Evolutionary conservation across 2,797 vertebrate genomes (phyloP), one percentile per base, ranked within the genome.

Genomic region (Rallus crepitans): DNA sequence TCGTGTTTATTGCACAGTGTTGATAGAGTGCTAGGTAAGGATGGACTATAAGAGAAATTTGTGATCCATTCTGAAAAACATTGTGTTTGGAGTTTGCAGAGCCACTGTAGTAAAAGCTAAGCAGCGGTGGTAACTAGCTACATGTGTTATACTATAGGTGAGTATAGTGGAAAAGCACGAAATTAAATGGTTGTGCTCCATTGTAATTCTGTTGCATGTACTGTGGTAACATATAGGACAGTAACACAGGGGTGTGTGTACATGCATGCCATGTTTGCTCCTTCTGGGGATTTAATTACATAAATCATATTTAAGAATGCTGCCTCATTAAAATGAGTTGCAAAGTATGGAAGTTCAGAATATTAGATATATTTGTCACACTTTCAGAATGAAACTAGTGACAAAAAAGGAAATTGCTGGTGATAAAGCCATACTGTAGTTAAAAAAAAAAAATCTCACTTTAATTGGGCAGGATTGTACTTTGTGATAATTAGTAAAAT

Each of bases 251-350:
- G 27, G 15, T 27, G 4, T 59, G 47, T 40, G 56, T 40, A 53
- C 5, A 5, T 35, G 4, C 68, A 35, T 60, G 47, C 21, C 33
- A 33, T 33, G 37, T 75, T 87, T 1, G 0, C 47, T 84, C 11
- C 27, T 64, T 88, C 35, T 59, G 27, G n/a, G 15, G 20, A 8
- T 66, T 90, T 75, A 93, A 72, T 92, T 69, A 79, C 17, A 40
- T 65, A 30, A 61, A 92, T 21, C 8, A n/a, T 79, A 84, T 66
- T 90, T 83, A 59, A 40, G 27, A 61, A 27, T 5, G 23, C 15
- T 59, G 39, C 15, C 48, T 92, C 75, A 59, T 95, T 88, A 88
- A 94, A 83, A 84, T 76, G 31, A 93, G 81, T 76, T 59, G 30
- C 33, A 68, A 86, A 90, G 69, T 48, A 13, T 3, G 28, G 23